Conservation (phyloP, 2,797 vertebrate genomes). For the Meda fulgida region DNA sequence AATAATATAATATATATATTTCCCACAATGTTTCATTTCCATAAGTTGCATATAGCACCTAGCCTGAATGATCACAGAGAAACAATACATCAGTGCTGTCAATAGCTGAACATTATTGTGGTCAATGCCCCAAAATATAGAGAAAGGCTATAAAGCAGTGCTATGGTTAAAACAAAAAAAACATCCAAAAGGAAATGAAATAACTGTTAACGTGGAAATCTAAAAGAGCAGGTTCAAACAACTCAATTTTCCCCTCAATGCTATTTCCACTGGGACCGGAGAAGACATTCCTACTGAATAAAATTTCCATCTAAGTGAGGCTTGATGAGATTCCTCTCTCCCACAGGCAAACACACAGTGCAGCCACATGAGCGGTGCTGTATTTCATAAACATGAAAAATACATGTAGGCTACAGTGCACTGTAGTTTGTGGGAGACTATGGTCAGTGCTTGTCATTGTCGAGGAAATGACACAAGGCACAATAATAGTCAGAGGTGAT, state of each 20-base stretch:
- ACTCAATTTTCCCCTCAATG: slow-evolving; percentile 78
- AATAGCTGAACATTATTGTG: slow-evolving; percentile 73
- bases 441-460: slow-evolving; percentile 23
- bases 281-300: slow-evolving; percentile 61
- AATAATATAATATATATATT: background rate
- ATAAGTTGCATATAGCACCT: background rate
- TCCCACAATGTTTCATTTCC: background rate
- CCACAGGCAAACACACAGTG: slow-evolving; percentile 55
- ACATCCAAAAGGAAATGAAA: slow-evolving; percentile 89
- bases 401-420: slow-evolving; percentile 40
- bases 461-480: slow-evolving; percentile 17
- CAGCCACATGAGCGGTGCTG: slow-evolving; percentile 50
- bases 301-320: slow-evolving; percentile 64
- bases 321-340: slow-evolving; percentile 59
- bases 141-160: slow-evolving; percentile 63
- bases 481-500: slow-evolving; percentile 3
- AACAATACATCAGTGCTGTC: slow-evolving; percentile 62
- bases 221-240: slow-evolving; percentile 78
- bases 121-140: slow-evolving; percentile 72
- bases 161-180: slow-evolving; percentile 78
- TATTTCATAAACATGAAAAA: slow-evolving; percentile 37
- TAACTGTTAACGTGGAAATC: slow-evolving; percentile 88
- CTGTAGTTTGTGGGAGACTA: slow-evolving; percentile 34
- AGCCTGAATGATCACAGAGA: slow-evolving; percentile 41
- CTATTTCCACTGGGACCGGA: slow-evolving; percentile 59